These are phyloP conservation scores for Encarsia formosa DNA, from an alignment of 2,888 invertebrate species.

Conservation along the genomic window DNA sequence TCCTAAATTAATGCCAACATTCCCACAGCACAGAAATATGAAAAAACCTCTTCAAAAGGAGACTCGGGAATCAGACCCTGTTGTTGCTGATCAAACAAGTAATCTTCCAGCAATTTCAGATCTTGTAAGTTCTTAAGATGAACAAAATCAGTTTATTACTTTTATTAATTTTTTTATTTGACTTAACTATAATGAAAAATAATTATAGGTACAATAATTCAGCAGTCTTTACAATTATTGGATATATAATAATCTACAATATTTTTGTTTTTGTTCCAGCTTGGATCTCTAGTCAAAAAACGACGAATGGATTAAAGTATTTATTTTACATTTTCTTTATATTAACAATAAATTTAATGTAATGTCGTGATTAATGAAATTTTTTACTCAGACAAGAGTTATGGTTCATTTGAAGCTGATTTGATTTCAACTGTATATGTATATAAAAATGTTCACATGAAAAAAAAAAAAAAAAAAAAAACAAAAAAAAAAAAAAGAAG, in stretches of 20 bases:
- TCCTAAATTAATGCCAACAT: constrained; percentile 96
- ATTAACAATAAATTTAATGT: no score
- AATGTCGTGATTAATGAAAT: no score
- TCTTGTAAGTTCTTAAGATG: constrained; percentile 53
- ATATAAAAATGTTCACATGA: not conserved
- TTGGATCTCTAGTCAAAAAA: constrained; percentile 78
- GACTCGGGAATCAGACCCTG: constrained; percentile 40
- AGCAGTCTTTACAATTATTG: constrained; percentile 17
- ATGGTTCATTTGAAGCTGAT: no score
- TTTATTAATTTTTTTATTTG: constrained; percentile 17
- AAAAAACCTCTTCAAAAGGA: constrained; percentile 50
- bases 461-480: no score
- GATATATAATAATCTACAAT: constrained; percentile 9
- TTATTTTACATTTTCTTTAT: no score
- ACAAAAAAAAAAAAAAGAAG: not conserved
- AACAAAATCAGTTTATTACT: constrained; percentile 3
- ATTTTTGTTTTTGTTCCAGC: constrained; percentile 48
- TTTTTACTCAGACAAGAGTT: no score
- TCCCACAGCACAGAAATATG: constrained; percentile 92
- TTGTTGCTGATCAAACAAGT: constrained; percentile 63
- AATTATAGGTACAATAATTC: constrained; percentile 21
- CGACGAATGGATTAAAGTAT: constrained; percentile 64
- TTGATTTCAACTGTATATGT: not conserved
- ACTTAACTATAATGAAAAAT: constrained; percentile 22
- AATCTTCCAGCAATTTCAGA: constrained; percentile 78